phyloP scores from a whole-genome alignment of 2,888 invertebrate species.

The Lithosia quadra region DNA sequence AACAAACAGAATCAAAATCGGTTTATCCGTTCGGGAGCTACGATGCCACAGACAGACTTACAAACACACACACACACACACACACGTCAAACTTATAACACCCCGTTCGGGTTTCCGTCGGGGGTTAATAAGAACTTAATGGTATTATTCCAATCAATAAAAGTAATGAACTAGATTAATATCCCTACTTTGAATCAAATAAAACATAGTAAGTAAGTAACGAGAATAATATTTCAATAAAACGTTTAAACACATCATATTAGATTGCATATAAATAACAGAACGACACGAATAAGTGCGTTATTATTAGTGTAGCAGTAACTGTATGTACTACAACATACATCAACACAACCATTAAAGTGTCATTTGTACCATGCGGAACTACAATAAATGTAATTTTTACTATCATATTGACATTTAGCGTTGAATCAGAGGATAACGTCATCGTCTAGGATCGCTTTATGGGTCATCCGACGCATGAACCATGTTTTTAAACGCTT shows the following conservation, averaged over 20 bases:
- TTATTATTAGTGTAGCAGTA: constrained; percentile 48
- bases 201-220: constrained; percentile 12
- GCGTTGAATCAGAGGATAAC: constrained; percentile 66
- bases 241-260: constrained; percentile 37
- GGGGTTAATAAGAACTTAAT: too few species aligned
- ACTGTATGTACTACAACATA: constrained; percentile 49
- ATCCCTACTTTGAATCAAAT: constrained; percentile 41
- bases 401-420: constrained; percentile 62
- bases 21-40: too few species aligned
- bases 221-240: constrained; percentile 10
- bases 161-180: constrained; percentile 25
- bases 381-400: constrained; percentile 54
- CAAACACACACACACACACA: too few species aligned
- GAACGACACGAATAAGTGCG: constrained; percentile 48
- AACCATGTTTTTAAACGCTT: constrained; percentile 46
- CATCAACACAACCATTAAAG: constrained; percentile 46
- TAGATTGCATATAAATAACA: constrained; percentile 52
- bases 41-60: too few species aligned
- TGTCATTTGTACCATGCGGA: constrained; percentile 62
- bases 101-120: too few species aligned
- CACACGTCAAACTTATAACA: too few species aligned
- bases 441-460: constrained; percentile 49
- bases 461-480: constrained; percentile 59
- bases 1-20: too few species aligned
- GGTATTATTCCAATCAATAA: background rate